Conservation (phyloP, 2,113 vertebrate species). For the Sinocyclocheilus anshuiensis region DNA sequence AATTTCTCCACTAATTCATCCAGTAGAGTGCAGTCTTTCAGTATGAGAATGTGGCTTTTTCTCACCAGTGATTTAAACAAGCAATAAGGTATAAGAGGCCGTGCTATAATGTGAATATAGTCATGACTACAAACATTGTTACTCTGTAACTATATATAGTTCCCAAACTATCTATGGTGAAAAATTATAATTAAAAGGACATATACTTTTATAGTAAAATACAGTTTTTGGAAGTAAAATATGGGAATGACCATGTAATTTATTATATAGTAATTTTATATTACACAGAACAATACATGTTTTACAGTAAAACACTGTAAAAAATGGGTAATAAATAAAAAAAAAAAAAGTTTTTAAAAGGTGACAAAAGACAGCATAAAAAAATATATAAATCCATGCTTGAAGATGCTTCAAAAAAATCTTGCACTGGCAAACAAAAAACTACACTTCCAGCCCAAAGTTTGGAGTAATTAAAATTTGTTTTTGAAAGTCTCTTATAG, state of each 20-base stretch:
- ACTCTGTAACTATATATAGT: neutral
- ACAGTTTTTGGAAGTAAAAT: neutral
- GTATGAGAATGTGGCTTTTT: slow-evolving; percentile 7
- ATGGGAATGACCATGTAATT: neutral
- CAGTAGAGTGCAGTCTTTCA: slow-evolving; percentile 35
- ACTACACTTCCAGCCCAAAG: too few species aligned
- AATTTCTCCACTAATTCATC: slow-evolving; percentile 57
- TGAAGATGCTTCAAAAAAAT: neutral
- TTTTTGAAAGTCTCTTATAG: too few species aligned
- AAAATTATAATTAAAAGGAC: too few species aligned
- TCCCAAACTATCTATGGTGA: too few species aligned
- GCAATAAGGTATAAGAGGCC: neutral
- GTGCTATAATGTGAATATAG: neutral
- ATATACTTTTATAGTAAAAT: neutral
- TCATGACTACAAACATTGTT: neutral
- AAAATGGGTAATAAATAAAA: neutral
- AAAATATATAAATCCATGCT: neutral
- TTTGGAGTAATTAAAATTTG: too few species aligned
- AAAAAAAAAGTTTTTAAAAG: neutral
- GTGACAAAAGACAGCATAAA: neutral
- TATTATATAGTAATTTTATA: neutral
- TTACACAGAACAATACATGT: neutral
- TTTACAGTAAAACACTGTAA: neutral
- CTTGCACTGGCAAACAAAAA: neutral
- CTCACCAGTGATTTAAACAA: neutral